Evolutionary conservation across 2,888 invertebrate species (phyloP).

Genomic region (Phrixothrix hirtus): DNA sequence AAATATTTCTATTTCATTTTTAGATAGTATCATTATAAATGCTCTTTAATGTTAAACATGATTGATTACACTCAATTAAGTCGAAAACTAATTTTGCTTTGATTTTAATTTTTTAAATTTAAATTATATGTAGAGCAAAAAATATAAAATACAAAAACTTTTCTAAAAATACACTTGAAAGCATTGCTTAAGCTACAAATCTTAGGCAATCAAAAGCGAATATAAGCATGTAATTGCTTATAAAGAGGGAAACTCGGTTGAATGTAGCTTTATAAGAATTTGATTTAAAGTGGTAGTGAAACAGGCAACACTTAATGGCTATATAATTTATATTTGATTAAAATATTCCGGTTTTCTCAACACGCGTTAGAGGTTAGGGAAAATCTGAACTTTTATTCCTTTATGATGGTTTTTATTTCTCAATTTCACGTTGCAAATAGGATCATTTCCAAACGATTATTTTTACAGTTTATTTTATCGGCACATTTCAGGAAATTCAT

Average conservation of each 20-base stretch:
- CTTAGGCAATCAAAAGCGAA: slow-evolving; percentile 27
- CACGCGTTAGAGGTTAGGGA: slow-evolving; percentile 23
- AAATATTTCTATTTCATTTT: not conserved
- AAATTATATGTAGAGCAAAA: too few relatives aligned
- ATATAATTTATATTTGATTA: slow-evolving; percentile 31
- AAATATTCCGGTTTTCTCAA: slow-evolving; percentile 22
- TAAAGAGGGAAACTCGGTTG: slow-evolving; percentile 20
- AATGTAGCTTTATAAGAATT: slow-evolving; percentile 25
- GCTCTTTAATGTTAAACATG: not conserved
- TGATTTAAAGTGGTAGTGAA: slow-evolving; percentile 31
- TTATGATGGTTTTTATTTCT: slow-evolving; percentile 26
- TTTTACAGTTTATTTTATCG: not conserved
- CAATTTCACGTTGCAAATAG: slow-evolving; percentile 22
- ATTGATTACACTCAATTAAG: not conserved
- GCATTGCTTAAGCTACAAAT: too few relatives aligned
- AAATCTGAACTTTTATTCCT: slow-evolving; percentile 26
- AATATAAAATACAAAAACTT: too few relatives aligned
- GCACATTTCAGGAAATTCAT: not conserved
- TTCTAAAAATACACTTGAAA: too few relatives aligned
- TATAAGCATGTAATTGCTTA: slow-evolving; percentile 26
- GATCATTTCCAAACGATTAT: slow-evolving; percentile 11
- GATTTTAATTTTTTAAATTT: not conserved
- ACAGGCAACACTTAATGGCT: slow-evolving; percentile 28
- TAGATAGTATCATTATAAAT: not conserved
- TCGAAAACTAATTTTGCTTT: not conserved